Conservation (phyloP, 2,797 vertebrate genomes). For the Xerus rutilus region DNA sequence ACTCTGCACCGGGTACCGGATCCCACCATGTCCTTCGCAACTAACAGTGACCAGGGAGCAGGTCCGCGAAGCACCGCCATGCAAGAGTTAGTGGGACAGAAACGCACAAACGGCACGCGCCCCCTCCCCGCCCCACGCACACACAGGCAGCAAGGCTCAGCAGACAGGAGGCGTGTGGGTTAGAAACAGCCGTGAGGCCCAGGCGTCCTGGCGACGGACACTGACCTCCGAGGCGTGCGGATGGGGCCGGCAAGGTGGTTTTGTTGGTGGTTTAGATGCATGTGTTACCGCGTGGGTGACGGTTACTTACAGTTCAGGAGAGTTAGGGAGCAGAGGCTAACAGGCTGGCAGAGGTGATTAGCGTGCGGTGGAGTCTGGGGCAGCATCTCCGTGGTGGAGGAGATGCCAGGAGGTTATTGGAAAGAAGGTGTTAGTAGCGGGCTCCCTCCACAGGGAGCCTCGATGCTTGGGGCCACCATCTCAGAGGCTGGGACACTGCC, state of each 20-base stretch:
- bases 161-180: constrained; percentile 90
- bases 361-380: constrained; percentile 82
- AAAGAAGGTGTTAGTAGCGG: constrained; percentile 73
- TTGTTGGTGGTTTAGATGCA: constrained; percentile 58
- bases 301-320: constrained; percentile 88
- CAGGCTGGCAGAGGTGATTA: constrained; percentile 82
- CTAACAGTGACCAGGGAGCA: neutral
- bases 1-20: neutral
- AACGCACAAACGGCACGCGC: constrained; percentile 37
- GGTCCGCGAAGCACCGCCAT: constrained; percentile 56
- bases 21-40: fast-evolving
- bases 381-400: constrained; percentile 63
- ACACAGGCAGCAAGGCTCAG: constrained; percentile 88
- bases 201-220: constrained; percentile 68
- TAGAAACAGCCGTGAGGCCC: constrained; percentile 85
- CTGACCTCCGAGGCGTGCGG: constrained; percentile 53
- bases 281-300: constrained; percentile 61
- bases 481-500: neutral
- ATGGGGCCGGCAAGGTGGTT: constrained; percentile 66
- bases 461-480: neutral
- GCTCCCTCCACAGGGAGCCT: neutral
- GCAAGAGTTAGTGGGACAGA: constrained; percentile 75
- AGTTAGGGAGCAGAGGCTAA: constrained; percentile 86
- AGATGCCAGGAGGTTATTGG: constrained; percentile 47
- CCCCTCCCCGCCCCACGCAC: constrained; percentile 25